Conservation (phyloP, 2,797 vertebrate species). For the Rhadinocentrus ornatus region DNA sequence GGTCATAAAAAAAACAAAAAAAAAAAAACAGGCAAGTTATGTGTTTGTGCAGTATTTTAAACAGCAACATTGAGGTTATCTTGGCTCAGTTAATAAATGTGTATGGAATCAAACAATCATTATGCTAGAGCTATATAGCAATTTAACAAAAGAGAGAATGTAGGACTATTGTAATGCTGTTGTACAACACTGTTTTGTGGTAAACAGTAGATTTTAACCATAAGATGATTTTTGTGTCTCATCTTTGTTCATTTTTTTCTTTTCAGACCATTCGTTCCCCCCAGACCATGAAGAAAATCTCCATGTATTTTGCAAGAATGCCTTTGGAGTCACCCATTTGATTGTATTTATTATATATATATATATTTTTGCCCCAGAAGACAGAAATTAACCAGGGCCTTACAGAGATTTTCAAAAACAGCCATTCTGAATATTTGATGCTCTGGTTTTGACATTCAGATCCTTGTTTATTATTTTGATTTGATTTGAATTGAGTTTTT, state of each 20-base stretch:
- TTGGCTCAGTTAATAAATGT: neutral
- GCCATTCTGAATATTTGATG: slow-evolving; percentile 23
- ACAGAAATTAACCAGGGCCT: slow-evolving; percentile 1
- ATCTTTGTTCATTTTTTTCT: slow-evolving; percentile 14
- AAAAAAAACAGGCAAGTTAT: neutral
- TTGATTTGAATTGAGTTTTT: neutral
- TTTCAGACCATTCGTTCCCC: slow-evolving; percentile 76
- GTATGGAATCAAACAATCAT: neutral
- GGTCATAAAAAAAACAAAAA: neutral
- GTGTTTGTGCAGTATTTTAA: neutral
- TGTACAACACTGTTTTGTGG: neutral
- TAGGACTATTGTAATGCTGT: neutral
- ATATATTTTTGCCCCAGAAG: slow-evolving; percentile 38
- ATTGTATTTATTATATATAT: no score
- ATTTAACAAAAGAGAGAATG: neutral
- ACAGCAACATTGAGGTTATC: neutral
- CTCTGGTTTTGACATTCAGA: slow-evolving; percentile 20
- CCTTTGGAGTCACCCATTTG: slow-evolving; percentile 71
- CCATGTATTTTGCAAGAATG: slow-evolving; percentile 89
- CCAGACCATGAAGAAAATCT: slow-evolving; percentile 92
- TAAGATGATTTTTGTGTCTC: neutral
- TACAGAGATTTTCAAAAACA: neutral
- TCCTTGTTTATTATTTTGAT: neutral
- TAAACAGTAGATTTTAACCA: neutral
- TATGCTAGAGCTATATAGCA: neutral